phyloP scores from a whole-genome alignment of 2,797 vertebrate species.

The Leptodactylus fallax region DNA sequence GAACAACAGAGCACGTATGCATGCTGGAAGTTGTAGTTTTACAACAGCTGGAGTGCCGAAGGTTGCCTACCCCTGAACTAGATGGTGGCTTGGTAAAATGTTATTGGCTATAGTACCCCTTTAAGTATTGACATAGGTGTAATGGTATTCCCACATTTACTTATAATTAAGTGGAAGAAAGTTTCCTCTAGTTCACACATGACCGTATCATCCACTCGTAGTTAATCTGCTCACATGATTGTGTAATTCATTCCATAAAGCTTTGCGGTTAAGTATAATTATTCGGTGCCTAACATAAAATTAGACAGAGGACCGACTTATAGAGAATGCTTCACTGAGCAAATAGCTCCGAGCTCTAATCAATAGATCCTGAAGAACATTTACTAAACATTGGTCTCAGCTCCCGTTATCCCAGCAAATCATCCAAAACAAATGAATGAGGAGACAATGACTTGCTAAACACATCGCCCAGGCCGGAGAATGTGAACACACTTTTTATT shows the following conservation, averaged over 20 bases:
- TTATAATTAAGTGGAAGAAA: background rate
- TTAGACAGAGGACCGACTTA: constrained; percentile 47
- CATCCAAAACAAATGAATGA: constrained; percentile 44
- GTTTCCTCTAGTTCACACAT: background rate
- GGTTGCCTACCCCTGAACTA: too few species aligned
- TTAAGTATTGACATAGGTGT: background rate
- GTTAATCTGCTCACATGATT: constrained; percentile 5
- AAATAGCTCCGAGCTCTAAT: constrained; percentile 50
- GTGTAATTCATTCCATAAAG: constrained; percentile 39
- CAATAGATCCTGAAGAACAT: constrained; percentile 60
- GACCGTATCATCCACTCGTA: background rate
- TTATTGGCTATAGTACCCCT: too few species aligned
- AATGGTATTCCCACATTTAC: background rate
- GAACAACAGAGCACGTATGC: too few species aligned
- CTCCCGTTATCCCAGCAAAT: constrained; percentile 44
- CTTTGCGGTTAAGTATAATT: constrained; percentile 46
- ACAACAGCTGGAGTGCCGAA: too few species aligned
- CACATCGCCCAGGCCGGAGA: background rate
- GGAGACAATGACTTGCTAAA: constrained; percentile 18
- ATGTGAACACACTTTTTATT: constrained; percentile 46
- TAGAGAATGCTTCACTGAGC: constrained; percentile 48
- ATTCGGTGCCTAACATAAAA: constrained; percentile 44
- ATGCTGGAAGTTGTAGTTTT: too few species aligned
- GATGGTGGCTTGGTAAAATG: too few species aligned
- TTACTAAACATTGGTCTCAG: constrained; percentile 41